Evolutionary conservation across 2,888 invertebrate genomes (phyloP), one percentile per base, ranked within the genome.

Genomic region (Phasia obesa): DNA sequence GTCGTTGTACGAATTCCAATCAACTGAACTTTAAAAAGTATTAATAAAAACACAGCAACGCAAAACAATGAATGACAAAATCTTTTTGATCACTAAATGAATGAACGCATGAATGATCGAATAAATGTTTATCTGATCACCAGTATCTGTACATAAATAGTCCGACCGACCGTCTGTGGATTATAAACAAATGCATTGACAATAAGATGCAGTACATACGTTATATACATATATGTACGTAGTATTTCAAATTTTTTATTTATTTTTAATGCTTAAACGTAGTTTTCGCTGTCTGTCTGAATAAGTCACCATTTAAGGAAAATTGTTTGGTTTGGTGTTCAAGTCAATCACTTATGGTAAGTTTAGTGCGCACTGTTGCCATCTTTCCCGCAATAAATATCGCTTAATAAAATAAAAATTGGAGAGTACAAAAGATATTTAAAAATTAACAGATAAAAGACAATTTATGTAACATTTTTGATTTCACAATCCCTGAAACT

Each of bases 321-420:
- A 69, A 69, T 42, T 60, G 49, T 42, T 35, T 60, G 53, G 60
- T 69, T 60, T 62, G 60, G 44, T 67, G 74, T 67, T 73, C 44
- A 80, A 80, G 73, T 80, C 74, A 74, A 74, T 80, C 79, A 80
- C 53, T 69, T 73, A 55, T 42, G 62, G 67, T 74, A 60, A 53
- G 67, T 76, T 47, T n/a, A n/a, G n/a, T n/a, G n/a, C n/a, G n/a
- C n/a, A n/a, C n/a, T n/a, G n/a, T n/a, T n/a, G n/a, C n/a, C n/a
- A n/a, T n/a, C n/a, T n/a, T n/a, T n/a, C n/a, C n/a, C n/a, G n/a
- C n/a, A n/a, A n/a, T n/a, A n/a, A n/a, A n/a, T n/a, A n/a, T n/a
- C n/a, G n/a, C n/a, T n/a, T n/a, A n/a, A n/a, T n/a, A n/a, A n/a
- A n/a, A n/a, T n/a, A n/a, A n/a, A n/a, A n/a, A n/a, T n/a, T n/a